A percentile compares a stretch with the other conserved stretches of the same genome.
phyloP scores from a whole-genome alignment of 2,113 vertebrate species.

The Centropus bengalensis region DNA sequence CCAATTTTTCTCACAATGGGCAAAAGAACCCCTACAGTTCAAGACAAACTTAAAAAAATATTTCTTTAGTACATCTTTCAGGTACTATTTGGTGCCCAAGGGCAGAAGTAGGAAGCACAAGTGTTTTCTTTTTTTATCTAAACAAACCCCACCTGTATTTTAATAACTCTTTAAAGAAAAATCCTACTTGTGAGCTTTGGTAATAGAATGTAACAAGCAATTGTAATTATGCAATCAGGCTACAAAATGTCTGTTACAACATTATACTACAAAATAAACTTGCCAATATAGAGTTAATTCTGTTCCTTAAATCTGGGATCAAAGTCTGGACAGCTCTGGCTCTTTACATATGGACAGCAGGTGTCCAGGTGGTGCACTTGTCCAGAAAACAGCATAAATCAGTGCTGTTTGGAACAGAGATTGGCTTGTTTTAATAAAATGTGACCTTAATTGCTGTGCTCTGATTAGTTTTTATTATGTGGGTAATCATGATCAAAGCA shows the following conservation, averaged over 20 bases:
- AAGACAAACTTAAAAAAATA: neutral
- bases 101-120: neutral
- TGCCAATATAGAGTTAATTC: neutral
- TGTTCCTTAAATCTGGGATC: neutral
- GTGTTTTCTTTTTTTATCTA: neutral
- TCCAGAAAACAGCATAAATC: neutral
- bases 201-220: neutral
- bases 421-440: neutral
- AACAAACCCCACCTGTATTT: neutral
- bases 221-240: neutral
- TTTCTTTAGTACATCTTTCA: neutral
- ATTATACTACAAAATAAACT: neutral
- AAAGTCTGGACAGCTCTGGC: neutral
- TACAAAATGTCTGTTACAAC: neutral
- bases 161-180: neutral
- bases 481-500: neutral
- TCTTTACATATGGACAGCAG: neutral
- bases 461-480: neutral
- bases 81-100: neutral
- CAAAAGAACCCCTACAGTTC: neutral
- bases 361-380: neutral
- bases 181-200: neutral
- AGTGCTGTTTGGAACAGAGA: neutral
- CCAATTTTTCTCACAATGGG: neutral
- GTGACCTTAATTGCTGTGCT: neutral